Conservation (phyloP, 2,888 invertebrate species). For the Yponomeuta plumbellus region DNA sequence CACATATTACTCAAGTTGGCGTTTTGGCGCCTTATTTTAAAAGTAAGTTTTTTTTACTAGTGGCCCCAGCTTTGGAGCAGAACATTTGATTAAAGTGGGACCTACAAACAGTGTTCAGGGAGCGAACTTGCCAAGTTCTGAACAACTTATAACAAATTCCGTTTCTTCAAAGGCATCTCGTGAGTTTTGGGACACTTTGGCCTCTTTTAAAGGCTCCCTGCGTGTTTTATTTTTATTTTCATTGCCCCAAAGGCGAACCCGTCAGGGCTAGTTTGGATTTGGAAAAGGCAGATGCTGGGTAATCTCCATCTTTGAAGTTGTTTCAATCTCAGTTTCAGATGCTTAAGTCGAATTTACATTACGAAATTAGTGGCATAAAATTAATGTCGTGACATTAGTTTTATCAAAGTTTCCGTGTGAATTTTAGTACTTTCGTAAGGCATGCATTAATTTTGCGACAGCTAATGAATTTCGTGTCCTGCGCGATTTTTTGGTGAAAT, state of each 20-base stretch:
- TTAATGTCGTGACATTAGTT: too few species aligned
- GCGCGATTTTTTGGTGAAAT: too few species aligned
- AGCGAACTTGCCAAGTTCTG: background rate
- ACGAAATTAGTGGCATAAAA: too few species aligned
- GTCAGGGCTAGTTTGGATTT: background rate
- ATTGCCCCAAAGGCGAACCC: background rate
- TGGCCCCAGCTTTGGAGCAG: background rate
- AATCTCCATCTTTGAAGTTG: too few species aligned
- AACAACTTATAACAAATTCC: slow-evolving; percentile 15
- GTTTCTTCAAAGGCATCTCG: slow-evolving; percentile 9
- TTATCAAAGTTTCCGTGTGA: too few species aligned
- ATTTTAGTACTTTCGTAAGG: too few species aligned
- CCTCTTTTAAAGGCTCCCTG: background rate
- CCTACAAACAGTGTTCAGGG: slow-evolving; percentile 10
- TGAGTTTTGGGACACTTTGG: background rate
- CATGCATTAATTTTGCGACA: too few species aligned
- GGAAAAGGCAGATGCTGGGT: background rate
- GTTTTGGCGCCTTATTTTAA: too few species aligned
- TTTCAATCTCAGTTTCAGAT: too few species aligned
- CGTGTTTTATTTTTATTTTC: background rate
- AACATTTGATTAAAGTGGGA: slow-evolving; percentile 11
- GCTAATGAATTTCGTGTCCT: too few species aligned
- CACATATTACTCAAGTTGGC: too few species aligned
- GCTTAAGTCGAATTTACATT: too few species aligned
- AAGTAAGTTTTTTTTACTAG: background rate